Evolutionary conservation across 1,140 invertebrate species (phyloP), one percentile per base, ranked within the genome.

Genomic region (Drosophila miranda): DNA sequence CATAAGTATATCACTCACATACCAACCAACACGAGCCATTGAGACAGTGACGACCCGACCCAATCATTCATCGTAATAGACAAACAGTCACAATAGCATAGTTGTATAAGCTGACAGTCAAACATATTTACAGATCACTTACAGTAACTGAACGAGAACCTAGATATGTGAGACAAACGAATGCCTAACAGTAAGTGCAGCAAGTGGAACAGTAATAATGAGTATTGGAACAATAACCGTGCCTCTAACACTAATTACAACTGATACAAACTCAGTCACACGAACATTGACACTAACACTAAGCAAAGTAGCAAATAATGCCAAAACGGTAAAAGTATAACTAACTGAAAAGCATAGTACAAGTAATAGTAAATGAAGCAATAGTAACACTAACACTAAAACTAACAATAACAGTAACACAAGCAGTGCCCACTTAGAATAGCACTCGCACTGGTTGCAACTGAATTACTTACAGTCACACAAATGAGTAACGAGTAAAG

Each of bases 101-200:
- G 16, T 23, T 21, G 16, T 11, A 51, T 14, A 6, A 1, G 19
- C 4, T 19, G 38, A 28, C 26, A 50, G 57, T 23, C 9, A 51
- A 5, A 45, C 2, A 11, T 9, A 45, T 3, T 5, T 6, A 46
- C 44, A 16, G 21, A 5, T 38, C 34, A 38, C 41, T 28, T 14
- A 45, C 21, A 44, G 43, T 13, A 45, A 62, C 54, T 45, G 60
- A 48, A 48, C 45, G 61, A 63, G 44, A 62, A 5, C 62, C 28
- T 49, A 62, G 43, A 41, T 48, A 58, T 63, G 58, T 59, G n/a
- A 48, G 14, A 59, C 3, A 63, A 63, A 42, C 30, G 57, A 14
- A 26, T 63, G 61, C 60, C 28, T 60, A 45, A 21, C n/a, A 41
- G n/a, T 26, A 45, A 41, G 9, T 9, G 54, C 64, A 30, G 58